Conservation (phyloP, 1,140 invertebrate genomes). For the Drosophila suzukii region DNA sequence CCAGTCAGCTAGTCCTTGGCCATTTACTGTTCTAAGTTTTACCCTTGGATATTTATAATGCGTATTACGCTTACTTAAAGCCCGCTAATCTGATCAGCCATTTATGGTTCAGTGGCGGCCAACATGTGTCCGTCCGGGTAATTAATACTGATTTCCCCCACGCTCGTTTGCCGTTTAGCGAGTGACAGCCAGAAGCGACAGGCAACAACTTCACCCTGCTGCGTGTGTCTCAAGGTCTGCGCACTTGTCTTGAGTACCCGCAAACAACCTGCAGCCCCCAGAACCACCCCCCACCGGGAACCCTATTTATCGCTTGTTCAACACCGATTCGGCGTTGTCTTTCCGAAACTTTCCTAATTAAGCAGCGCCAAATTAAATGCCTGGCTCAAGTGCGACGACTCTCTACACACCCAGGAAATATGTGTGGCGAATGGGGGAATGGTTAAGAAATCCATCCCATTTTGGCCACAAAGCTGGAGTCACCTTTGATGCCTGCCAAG, state of each 20-base stretch:
- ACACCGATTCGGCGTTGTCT: constrained; percentile 45
- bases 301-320: constrained; percentile 55
- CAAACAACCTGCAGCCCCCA: background rate
- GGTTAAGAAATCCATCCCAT: background rate
- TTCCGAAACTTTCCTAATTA: constrained; percentile 71
- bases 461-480: constrained; percentile 2
- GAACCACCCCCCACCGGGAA: constrained; percentile 3
- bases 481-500: background rate
- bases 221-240: constrained; percentile 47
- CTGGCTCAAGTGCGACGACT: constrained; percentile 20
- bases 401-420: background rate
- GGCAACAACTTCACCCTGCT: constrained; percentile 23
- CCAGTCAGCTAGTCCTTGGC: background rate
- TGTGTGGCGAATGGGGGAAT: background rate
- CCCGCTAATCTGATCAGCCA: constrained; percentile 3
- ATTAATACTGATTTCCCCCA: constrained; percentile 75
- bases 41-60: constrained; percentile 4
- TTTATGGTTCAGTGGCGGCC: constrained; percentile 18
- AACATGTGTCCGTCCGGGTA: constrained; percentile 43
- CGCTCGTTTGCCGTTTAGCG: constrained; percentile 48
- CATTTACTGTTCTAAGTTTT: background rate
- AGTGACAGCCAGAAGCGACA: constrained; percentile 56
- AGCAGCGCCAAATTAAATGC: constrained; percentile 50
- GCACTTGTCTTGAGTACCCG: background rate
- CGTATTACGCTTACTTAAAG: constrained; percentile 17